phyloP scores from a whole-genome alignment of 2,888 invertebrate genomes.

The Orgyia antiqua region DNA sequence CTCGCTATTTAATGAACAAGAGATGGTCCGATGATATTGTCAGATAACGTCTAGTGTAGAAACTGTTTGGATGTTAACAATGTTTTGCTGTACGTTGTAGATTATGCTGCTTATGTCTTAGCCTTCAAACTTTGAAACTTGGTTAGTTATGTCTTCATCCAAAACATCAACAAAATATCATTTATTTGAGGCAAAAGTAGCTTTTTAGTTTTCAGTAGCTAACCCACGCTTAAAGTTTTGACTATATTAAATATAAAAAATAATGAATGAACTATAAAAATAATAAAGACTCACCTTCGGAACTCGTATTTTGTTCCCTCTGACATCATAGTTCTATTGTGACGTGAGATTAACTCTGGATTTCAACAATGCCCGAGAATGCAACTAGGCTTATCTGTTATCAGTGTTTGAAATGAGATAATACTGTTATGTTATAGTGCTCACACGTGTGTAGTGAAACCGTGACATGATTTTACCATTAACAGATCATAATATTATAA shows the following conservation, averaged over 20 bases:
- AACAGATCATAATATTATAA: constrained; percentile 21
- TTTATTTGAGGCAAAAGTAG: too few species aligned
- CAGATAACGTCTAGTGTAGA: constrained; percentile 20
- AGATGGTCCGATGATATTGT: constrained; percentile 25
- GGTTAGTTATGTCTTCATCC: too few species aligned
- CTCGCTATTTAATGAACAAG: constrained; percentile 47
- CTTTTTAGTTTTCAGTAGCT: too few species aligned
- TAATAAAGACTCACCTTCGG: too few species aligned
- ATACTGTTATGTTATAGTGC: constrained; percentile 40
- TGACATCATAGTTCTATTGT: too few species aligned
- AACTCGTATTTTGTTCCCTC: constrained; percentile 11
- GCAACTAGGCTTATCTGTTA: constrained; percentile 53
- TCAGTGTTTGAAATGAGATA: constrained; percentile 58
- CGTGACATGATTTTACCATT: constrained; percentile 37
- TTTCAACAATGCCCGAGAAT: constrained; percentile 32
- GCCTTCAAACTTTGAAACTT: too few species aligned
- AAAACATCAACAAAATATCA: too few species aligned
- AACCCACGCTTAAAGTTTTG: too few species aligned
- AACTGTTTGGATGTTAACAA: background rate
- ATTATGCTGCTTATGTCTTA: too few species aligned
- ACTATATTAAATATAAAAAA: too few species aligned
- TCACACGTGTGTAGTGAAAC: constrained; percentile 33
- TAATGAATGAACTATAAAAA: too few species aligned
- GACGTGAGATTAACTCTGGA: constrained; percentile 12
- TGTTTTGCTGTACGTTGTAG: background rate